Conservation (phyloP, 1,140 invertebrate genomes). For the Leptinotarsa defecta region DNA sequence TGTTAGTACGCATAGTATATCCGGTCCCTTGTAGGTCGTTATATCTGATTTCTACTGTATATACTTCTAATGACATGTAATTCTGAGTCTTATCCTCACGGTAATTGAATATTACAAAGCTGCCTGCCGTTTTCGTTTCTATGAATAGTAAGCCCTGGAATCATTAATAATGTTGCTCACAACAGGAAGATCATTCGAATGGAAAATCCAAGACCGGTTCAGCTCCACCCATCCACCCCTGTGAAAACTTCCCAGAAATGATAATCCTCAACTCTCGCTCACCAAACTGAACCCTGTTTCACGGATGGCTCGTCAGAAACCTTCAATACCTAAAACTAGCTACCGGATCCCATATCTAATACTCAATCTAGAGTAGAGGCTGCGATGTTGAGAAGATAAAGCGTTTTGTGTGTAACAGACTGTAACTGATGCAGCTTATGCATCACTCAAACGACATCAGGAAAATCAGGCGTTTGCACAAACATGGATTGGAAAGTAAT, state of each 20-base stretch:
- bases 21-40: too few relatives aligned
- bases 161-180: too few relatives aligned
- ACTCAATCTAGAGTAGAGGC: neutral
- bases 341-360: neutral
- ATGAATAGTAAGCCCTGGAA: too few relatives aligned
- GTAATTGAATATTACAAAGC: too few relatives aligned
- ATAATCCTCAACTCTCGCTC: neutral
- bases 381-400: neutral
- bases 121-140: too few relatives aligned
- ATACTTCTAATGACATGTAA: too few relatives aligned
- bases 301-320: neutral
- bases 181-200: too few relatives aligned
- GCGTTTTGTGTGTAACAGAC: neutral
- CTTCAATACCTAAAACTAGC: neutral
- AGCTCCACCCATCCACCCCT: neutral
- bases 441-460: neutral
- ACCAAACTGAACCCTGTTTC: slow-evolving; percentile 1
- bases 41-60: too few relatives aligned
- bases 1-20: too few relatives aligned
- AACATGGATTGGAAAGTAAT: neutral
- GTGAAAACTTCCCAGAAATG: neutral
- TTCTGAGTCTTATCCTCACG: too few relatives aligned
- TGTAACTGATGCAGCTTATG: neutral
- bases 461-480: neutral
- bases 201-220: too few relatives aligned